phyloP scores from a whole-genome alignment of 2,113 vertebrate species.

The Pelvicachromis taeniatus region DNA sequence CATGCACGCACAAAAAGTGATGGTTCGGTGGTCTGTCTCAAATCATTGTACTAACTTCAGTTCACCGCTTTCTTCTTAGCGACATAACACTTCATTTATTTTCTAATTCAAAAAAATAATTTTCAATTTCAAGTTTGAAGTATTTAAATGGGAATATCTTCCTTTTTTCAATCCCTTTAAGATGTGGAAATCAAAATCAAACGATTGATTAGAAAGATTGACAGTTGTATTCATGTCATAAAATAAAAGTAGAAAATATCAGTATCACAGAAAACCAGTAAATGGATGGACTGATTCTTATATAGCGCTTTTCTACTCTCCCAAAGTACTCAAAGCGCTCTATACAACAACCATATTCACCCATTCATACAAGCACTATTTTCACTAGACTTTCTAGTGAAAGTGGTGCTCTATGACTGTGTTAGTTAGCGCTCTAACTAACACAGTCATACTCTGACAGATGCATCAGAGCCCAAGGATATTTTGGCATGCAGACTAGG shows the following conservation, averaged over 20 bases:
- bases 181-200: neutral
- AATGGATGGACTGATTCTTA: too few relatives aligned
- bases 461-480: too few relatives aligned
- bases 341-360: too few relatives aligned
- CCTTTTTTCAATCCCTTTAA: neutral
- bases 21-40: neutral
- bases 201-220: neutral
- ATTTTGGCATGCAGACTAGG: too few relatives aligned
- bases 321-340: too few relatives aligned
- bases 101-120: neutral
- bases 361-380: too few relatives aligned
- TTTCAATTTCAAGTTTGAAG: neutral
- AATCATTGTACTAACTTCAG: neutral
- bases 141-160: neutral
- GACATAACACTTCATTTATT: neutral
- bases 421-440: too few relatives aligned
- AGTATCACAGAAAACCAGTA: neutral
- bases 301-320: too few relatives aligned
- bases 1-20: neutral
- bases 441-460: too few relatives aligned
- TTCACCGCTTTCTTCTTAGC: neutral
- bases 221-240: too few relatives aligned
- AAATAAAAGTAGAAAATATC: neutral
- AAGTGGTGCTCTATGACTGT: too few relatives aligned
- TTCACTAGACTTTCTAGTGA: too few relatives aligned